phyloP scores from a whole-genome alignment of 1,140 invertebrate species.

The Neotoxoptera formosana region DNA sequence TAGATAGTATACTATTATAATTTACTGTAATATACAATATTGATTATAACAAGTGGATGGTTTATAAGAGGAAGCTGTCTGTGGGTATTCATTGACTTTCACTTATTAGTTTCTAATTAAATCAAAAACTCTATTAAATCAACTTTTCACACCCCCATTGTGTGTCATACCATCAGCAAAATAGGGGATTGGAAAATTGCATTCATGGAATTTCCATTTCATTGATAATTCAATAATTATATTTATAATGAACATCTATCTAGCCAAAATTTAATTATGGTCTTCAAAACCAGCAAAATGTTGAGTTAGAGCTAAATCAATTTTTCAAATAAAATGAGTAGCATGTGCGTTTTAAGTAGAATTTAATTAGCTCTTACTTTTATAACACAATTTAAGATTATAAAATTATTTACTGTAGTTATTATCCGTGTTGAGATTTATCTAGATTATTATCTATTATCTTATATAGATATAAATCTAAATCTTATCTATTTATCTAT shows the following conservation, averaged over 20 bases:
- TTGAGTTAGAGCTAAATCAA: neutral
- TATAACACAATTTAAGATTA: neutral
- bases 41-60: neutral
- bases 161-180: neutral
- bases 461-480: no score
- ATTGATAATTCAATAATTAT: conserved; percentile 26
- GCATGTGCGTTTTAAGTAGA: neutral
- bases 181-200: conserved; percentile 1
- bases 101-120: conserved; percentile 29
- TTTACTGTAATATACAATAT: neutral
- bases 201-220: neutral
- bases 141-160: neutral
- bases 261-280: neutral
- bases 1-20: neutral
- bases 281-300: neutral
- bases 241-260: neutral
- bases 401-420: neutral
- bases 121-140: conserved; percentile 22
- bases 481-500: no score
- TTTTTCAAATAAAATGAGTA: neutral
- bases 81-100: conserved; percentile 20
- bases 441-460: no score
- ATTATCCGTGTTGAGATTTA: no score
- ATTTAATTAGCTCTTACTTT: neutral
- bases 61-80: neutral